A percentile compares a stretch with the other conserved stretches of the same genome.
phyloP scores from a whole-genome alignment of 2,888 invertebrate genomes.

The Cheilosia vernalis region DNA sequence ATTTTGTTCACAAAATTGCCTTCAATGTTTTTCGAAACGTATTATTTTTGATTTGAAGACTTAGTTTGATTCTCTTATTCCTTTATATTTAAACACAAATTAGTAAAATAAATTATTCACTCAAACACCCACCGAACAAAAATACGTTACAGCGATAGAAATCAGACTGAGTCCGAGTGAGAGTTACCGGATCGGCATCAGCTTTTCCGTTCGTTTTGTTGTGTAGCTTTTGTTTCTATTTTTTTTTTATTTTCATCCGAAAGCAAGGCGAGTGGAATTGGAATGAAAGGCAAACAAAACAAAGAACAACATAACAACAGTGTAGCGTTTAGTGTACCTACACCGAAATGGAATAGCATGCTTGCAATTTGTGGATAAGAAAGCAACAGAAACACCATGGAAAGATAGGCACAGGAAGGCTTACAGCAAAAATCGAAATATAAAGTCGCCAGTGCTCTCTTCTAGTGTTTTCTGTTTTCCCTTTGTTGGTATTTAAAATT shows the following conservation, averaged over 20 bases:
- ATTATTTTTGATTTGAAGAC: neutral
- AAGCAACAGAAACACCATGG: neutral
- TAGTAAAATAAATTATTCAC: neutral
- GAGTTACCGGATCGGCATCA: neutral
- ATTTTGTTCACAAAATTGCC: neutral
- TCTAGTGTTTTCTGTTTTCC: neutral
- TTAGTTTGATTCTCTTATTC: neutral
- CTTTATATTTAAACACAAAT: neutral
- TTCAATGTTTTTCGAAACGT: too few species aligned
- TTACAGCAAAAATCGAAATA: too few species aligned
- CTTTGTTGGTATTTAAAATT: too few species aligned
- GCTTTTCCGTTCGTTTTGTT: slow-evolving; percentile 18
- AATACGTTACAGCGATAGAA: slow-evolving; percentile 30
- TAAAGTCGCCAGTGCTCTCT: neutral
- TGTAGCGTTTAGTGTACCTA: neutral
- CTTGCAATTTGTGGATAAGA: neutral
- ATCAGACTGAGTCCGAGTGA: slow-evolving; percentile 26
- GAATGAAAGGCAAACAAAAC: slow-evolving; percentile 27
- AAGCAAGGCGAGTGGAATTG: neutral
- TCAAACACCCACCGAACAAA: slow-evolving; percentile 1
- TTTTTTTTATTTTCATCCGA: slow-evolving; percentile 4
- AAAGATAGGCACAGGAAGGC: neutral
- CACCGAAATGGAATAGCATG: neutral
- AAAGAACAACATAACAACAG: slow-evolving; percentile 18
- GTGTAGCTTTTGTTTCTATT: slow-evolving; percentile 11